Evolutionary conservation across 2,797 vertebrate genomes (phyloP).

Genomic region (Jordanella pulchra): DNA sequence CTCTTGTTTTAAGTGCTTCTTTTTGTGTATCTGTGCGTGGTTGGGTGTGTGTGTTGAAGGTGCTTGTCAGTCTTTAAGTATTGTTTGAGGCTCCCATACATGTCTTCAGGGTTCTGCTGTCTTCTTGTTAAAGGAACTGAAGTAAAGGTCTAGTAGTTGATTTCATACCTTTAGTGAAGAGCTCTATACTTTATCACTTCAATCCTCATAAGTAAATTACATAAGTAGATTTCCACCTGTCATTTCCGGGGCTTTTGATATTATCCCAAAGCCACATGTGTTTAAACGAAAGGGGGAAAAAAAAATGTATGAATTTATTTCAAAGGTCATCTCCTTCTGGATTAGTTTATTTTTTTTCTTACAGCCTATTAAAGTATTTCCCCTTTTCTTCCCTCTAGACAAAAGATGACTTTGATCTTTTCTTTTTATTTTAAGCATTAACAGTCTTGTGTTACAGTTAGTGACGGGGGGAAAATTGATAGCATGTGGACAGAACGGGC

Average conservation of each 20-base stretch:
- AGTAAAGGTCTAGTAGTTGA: conserved; percentile 26
- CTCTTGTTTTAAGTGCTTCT: conserved; percentile 46
- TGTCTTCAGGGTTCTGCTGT: background rate
- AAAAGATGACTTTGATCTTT: conserved; percentile 88
- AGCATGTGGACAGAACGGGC: conserved; percentile 84
- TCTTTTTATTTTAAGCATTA: conserved; percentile 88
- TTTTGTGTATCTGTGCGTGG: conserved; percentile 27
- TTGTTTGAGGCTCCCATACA: conserved; percentile 12
- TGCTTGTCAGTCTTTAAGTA: conserved; percentile 9
- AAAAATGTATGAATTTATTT: conserved; percentile 34
- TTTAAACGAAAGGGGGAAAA: conserved; percentile 26
- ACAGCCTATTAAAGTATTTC: conserved; percentile 80
- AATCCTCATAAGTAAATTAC: conserved; percentile 63
- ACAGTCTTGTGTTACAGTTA: conserved; percentile 85
- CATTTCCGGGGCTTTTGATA: conserved; percentile 39
- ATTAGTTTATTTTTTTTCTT: conserved; percentile 81
- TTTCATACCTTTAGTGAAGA: conserved; percentile 6
- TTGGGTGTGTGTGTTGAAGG: conserved; percentile 11
- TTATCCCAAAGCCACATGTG: conserved; percentile 35
- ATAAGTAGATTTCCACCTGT: conserved; percentile 60
- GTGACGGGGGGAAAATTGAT: conserved; percentile 85
- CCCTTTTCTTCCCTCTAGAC: conserved; percentile 86
- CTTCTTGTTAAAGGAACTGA: conserved; percentile 11
- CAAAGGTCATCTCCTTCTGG: conserved; percentile 67
- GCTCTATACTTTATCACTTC: conserved; percentile 25